Evolutionary conservation across 2,888 invertebrate genomes (phyloP).

Genomic region (Apoda limacodes): DNA sequence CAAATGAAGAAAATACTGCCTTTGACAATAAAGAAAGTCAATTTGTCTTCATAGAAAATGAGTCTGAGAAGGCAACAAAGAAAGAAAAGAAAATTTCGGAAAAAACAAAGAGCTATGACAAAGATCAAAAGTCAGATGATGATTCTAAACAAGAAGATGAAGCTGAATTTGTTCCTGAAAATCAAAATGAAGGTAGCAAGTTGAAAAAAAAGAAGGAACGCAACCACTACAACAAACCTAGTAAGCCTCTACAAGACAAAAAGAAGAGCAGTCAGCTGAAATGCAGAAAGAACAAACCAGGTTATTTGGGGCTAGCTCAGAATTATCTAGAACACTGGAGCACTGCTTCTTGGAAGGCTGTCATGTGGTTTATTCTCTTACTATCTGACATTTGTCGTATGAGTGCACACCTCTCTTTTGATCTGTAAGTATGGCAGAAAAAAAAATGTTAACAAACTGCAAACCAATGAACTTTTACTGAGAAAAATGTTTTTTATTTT

Average conservation of each 20-base stretch:
- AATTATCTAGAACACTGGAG: constrained; percentile 67
- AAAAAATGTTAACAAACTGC: too few relatives aligned
- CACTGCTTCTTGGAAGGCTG: constrained; percentile 69
- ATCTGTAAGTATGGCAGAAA: constrained; percentile 84
- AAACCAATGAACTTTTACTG: too few relatives aligned
- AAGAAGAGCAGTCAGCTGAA: constrained; percentile 59
- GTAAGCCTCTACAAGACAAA: constrained; percentile 49
- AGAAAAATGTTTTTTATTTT: too few relatives aligned
- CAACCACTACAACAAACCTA: constrained; percentile 41
- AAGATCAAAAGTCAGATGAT: constrained; percentile 33
- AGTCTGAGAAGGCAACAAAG: constrained; percentile 44
- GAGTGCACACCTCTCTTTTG: constrained; percentile 78
- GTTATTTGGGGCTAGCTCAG: constrained; percentile 53
- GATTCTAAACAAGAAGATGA: constrained; percentile 44
- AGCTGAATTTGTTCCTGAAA: constrained; percentile 46
- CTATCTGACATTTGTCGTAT: constrained; percentile 84
- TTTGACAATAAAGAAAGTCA: constrained; percentile 51
- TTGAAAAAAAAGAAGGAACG: constrained; percentile 61
- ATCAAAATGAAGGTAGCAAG: constrained; percentile 39
- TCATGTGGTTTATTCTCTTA: constrained; percentile 83
- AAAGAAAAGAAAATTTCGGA: constrained; percentile 46
- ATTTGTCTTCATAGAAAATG: constrained; percentile 57
- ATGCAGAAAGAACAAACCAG: constrained; percentile 47
- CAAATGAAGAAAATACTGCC: constrained; percentile 45
- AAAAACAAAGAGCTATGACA: constrained; percentile 37